Percentiles rank a stretch among this genome's conserved stretches.
These are phyloP conservation scores for Lutjanus erythropterus DNA, from an alignment of 2,113 vertebrate genomes.

Conservation along the genomic window DNA sequence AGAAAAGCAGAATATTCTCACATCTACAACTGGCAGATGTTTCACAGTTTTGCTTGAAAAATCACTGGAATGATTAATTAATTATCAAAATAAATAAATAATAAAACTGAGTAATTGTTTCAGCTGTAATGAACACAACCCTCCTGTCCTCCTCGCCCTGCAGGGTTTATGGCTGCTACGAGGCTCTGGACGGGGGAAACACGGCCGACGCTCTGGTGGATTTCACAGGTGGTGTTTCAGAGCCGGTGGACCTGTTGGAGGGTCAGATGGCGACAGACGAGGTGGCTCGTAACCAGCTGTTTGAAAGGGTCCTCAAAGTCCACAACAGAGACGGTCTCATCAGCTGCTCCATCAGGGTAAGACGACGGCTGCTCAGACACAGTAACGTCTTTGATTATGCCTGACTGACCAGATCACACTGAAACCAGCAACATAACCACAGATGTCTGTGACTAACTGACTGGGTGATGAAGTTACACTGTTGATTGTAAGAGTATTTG, in stretches of 20 bases:
- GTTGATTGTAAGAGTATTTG: too few species aligned
- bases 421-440: too few species aligned
- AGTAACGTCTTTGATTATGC: background rate
- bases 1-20: background rate
- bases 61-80: too few species aligned
- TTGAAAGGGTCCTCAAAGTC: slow-evolving; percentile 94
- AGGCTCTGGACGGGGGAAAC: slow-evolving; percentile 97
- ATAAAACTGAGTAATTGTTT: too few species aligned
- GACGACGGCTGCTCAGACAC: slow-evolving; percentile 10
- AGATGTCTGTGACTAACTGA: too few species aligned
- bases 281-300: slow-evolving; percentile 90
- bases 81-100: too few species aligned
- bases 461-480: too few species aligned
- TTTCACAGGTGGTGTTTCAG: slow-evolving; percentile 95
- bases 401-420: background rate
- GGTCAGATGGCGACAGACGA: slow-evolving; percentile 88
- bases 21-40: background rate
- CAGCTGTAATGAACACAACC: background rate
- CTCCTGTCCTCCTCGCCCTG: background rate
- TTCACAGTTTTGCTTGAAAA: background rate
- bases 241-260: slow-evolving; percentile 93
- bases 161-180: slow-evolving; percentile 94
- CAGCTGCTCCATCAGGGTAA: slow-evolving; percentile 97
- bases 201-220: slow-evolving; percentile 96
- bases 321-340: slow-evolving; percentile 96